A percentile compares a stretch with the other conserved stretches of the same genome.
phyloP scores from a whole-genome alignment of 2,888 invertebrate genomes.

The Temnothorax ravouxi region DNA sequence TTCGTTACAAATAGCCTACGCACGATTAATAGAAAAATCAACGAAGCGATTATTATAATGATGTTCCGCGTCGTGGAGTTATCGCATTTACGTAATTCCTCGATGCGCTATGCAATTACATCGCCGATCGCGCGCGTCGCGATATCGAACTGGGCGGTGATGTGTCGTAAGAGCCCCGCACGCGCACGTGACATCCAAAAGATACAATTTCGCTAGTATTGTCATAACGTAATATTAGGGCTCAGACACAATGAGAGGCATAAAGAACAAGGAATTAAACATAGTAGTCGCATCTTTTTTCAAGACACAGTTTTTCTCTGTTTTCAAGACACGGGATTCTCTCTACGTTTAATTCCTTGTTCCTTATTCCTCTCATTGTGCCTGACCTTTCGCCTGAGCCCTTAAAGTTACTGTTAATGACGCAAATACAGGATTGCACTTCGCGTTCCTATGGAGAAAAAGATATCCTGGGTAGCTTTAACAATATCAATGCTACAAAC shows the following conservation, averaged over 20 bases:
- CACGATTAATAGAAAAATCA: not conserved
- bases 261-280: too few relatives aligned
- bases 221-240: not conserved
- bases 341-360: too few relatives aligned
- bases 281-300: too few relatives aligned
- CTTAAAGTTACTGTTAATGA: not conserved
- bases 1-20: conserved; percentile 3
- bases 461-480: not conserved
- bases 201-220: not conserved
- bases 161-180: not conserved
- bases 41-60: not conserved
- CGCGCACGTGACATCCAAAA: not conserved
- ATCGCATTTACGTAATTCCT: conserved; percentile 60
- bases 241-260: too few relatives aligned
- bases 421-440: not conserved
- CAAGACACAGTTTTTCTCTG: too few relatives aligned
- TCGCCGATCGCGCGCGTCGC: not conserved
- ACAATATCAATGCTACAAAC: not conserved
- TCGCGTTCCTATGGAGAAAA: not conserved
- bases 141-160: not conserved
- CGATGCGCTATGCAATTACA: not conserved
- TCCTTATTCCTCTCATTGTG: too few relatives aligned
- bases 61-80: not conserved
- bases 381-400: too few relatives aligned
- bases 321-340: too few relatives aligned